A percentile compares a stretch with the other conserved stretches of the same genome.
These are phyloP conservation scores for Porites rus DNA, from an alignment of 92 coral and sea anemone genomes.

Conservation along the genomic window DNA sequence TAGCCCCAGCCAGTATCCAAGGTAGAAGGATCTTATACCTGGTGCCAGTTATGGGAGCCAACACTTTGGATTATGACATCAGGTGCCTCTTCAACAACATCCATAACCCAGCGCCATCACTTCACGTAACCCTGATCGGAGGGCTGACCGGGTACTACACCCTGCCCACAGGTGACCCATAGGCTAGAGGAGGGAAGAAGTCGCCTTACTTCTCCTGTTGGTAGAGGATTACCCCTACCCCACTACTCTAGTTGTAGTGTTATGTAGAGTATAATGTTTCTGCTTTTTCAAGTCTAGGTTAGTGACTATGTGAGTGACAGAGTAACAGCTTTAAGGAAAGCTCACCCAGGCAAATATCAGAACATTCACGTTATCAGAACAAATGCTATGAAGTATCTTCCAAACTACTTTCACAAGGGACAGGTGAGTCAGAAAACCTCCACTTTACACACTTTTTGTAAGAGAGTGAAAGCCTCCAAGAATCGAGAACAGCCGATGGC, in stretches of 20 bases:
- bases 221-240: no score
- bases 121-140: constrained; percentile 2
- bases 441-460: not conserved
- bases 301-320: constrained; percentile 99
- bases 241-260: no score
- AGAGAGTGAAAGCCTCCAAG: not conserved
- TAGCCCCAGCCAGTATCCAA: no score
- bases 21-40: no score
- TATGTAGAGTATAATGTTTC: no score
- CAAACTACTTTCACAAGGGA: constrained; percentile 92
- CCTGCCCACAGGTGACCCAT: not conserved
- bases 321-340: constrained; percentile 84
- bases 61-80: no score
- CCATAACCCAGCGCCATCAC: not conserved
- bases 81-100: no score
- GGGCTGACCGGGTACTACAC: constrained; percentile 4
- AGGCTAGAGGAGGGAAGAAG: no score
- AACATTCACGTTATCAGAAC: constrained; percentile 90
- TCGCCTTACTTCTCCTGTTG: no score
- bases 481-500: no score
- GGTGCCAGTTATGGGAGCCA: no score
- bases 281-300: constrained; percentile 56
- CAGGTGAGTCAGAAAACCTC: constrained; percentile 61
- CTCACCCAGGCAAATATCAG: constrained; percentile 93
- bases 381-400: constrained; percentile 98